Conservation (phyloP, 2,888 invertebrate species). For the Acrobasis suavella region DNA sequence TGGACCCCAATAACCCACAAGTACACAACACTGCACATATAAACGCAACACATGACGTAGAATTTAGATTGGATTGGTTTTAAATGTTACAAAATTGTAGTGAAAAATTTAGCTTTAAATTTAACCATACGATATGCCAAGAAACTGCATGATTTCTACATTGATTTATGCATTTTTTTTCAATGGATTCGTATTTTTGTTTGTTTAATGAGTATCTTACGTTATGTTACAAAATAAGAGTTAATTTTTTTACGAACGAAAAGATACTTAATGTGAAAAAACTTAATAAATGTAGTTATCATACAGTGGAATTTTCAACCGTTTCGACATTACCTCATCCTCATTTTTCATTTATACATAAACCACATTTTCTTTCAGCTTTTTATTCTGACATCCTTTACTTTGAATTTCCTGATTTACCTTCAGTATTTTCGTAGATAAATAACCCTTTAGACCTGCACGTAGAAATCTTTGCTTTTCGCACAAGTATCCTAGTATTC, state of each 20-base stretch:
- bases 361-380: slow-evolving; percentile 15
- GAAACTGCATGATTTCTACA: neutral
- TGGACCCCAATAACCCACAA: slow-evolving; percentile 79
- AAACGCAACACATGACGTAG: slow-evolving; percentile 34
- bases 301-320: neutral
- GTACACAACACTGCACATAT: slow-evolving; percentile 55
- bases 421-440: slow-evolving; percentile 9
- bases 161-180: neutral
- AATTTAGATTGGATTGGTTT: slow-evolving; percentile 16
- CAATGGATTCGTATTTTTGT: too few species aligned
- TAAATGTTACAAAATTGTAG: slow-evolving; percentile 18
- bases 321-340: neutral
- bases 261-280: too few species aligned
- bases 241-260: too few species aligned
- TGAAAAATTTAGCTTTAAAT: neutral
- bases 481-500: slow-evolving; percentile 9
- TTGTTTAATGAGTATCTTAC: too few species aligned
- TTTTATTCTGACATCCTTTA: slow-evolving; percentile 2
- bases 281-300: neutral
- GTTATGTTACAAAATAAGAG: too few species aligned
- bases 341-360: neutral
- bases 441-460: slow-evolving; percentile 11
- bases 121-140: neutral
- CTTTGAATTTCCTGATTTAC: neutral
- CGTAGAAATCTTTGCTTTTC: slow-evolving; percentile 14